phyloP scores from a whole-genome alignment of 2,888 invertebrate genomes.

The Amblyteles armatorius region DNA sequence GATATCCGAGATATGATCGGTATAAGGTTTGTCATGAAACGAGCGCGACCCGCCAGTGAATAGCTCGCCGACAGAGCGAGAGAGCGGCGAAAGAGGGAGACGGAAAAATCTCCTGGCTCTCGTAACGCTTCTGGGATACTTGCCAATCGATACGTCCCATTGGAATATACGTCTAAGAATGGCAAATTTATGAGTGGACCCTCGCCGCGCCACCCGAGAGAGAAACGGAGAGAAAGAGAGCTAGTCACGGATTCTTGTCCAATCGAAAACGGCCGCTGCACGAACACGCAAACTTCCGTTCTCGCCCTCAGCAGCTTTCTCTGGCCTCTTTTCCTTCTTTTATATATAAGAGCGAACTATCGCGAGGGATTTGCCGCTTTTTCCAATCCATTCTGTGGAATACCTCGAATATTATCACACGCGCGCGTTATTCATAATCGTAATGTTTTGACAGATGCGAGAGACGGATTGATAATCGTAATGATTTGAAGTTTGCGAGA shows the following conservation, averaged over 20 bases:
- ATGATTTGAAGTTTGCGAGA: neutral
- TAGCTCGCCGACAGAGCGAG: slow-evolving; percentile 15
- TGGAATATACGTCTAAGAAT: slow-evolving; percentile 59
- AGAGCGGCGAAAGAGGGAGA: slow-evolving; percentile 22
- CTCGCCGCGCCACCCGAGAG: neutral
- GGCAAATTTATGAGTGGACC: slow-evolving; percentile 57
- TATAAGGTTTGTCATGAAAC: slow-evolving; percentile 54
- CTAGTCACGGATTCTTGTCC: slow-evolving; percentile 20
- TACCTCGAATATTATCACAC: neutral
- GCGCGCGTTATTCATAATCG: neutral
- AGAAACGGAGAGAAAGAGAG: neutral
- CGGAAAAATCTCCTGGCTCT: slow-evolving; percentile 35
- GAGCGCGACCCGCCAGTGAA: slow-evolving; percentile 13
- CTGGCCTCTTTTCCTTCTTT: slow-evolving; percentile 25
- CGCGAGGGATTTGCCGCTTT: slow-evolving; percentile 6
- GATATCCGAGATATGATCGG: slow-evolving; percentile 57
- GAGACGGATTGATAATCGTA: neutral
- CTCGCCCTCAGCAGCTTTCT: slow-evolving; percentile 12
- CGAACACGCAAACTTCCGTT: slow-evolving; percentile 55
- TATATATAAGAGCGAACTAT: neutral
- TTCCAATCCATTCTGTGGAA: slow-evolving; percentile 3
- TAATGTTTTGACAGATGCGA: neutral
- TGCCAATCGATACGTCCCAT: slow-evolving; percentile 65
- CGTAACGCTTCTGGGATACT: slow-evolving; percentile 42
- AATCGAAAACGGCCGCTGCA: slow-evolving; percentile 28